Evolutionary conservation across 2,888 invertebrate species (phyloP).

Genomic region (Drosophila barbarae): DNA sequence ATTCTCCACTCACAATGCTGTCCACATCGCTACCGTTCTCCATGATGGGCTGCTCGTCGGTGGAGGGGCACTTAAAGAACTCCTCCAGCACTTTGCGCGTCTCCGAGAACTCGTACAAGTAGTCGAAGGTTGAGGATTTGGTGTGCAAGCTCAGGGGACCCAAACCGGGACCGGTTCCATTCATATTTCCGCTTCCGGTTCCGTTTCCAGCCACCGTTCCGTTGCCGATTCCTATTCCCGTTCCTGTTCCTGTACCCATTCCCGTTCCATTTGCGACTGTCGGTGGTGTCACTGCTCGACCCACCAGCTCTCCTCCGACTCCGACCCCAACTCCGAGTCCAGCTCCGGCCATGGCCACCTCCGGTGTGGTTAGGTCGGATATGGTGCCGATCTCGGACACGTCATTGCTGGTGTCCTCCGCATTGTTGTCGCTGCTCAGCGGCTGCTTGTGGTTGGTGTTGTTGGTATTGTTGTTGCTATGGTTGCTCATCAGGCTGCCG

Average conservation of each 20-base stretch:
- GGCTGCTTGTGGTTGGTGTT: slow-evolving; percentile 48
- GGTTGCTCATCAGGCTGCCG: slow-evolving; percentile 53
- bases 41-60: slow-evolving; percentile 82
- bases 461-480: slow-evolving; percentile 45
- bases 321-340: slow-evolving; percentile 36
- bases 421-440: slow-evolving; percentile 75
- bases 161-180: slow-evolving; percentile 8
- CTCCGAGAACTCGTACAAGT: slow-evolving; percentile 94
- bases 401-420: slow-evolving; percentile 80
- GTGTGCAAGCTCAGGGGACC: slow-evolving; percentile 69
- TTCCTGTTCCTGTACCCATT: slow-evolving; percentile 4
- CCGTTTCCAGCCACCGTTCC: slow-evolving; percentile 7
- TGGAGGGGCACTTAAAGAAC: slow-evolving; percentile 87
- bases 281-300: slow-evolving; percentile 38
- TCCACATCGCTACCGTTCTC: slow-evolving; percentile 80
- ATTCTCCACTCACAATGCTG: slow-evolving; percentile 76
- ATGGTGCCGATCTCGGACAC: slow-evolving; percentile 80
- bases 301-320: slow-evolving; percentile 63
- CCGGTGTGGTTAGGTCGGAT: slow-evolving; percentile 79
- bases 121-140: slow-evolving; percentile 87
- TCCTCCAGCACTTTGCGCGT: slow-evolving; percentile 94
- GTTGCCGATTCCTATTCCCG: slow-evolving; percentile 11
- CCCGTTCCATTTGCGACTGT: slow-evolving; percentile 12
- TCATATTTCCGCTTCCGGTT: slow-evolving; percentile 2
- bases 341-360: slow-evolving; percentile 59